Evolutionary conservation across 2,797 vertebrate genomes (phyloP).

Genomic region (Alca torda): DNA sequence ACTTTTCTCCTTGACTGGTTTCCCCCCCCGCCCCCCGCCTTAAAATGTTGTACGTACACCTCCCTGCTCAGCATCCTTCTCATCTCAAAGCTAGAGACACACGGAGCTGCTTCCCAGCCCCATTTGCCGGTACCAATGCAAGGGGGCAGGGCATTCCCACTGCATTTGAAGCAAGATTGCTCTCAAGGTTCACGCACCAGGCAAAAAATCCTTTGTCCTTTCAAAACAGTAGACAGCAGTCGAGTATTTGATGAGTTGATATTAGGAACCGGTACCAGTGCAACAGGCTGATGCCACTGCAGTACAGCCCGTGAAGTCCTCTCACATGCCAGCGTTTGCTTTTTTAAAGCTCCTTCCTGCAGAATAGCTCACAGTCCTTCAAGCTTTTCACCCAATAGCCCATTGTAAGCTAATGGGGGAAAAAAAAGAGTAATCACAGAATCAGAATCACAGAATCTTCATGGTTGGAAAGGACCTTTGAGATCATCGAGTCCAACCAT

Average conservation of each 20-base stretch:
- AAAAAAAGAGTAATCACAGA: not conserved
- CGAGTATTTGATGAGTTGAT: not conserved
- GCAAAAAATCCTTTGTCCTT: not conserved
- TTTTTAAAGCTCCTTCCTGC: slow-evolving; percentile 2
- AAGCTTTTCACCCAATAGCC: not conserved
- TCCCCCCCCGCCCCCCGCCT: not conserved
- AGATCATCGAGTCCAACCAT: no score
- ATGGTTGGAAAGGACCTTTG: no score
- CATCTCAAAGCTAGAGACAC: not conserved
- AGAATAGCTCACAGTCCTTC: not conserved
- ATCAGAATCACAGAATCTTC: no score
- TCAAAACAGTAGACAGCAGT: not conserved
- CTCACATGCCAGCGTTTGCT: not conserved
- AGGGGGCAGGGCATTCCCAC: not conserved
- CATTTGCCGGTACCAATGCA: not conserved
- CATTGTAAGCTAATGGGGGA: not conserved
- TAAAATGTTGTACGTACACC: not conserved
- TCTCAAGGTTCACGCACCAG: not conserved
- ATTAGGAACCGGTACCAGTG: not conserved
- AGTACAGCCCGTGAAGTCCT: not conserved
- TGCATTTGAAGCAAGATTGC: not conserved
- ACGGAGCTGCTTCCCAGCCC: not conserved
- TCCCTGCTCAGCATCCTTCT: not conserved
- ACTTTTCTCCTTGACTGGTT: not conserved
- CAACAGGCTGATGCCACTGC: not conserved